Conservation (phyloP, 2,888 invertebrate species). For the Molorchus minor region DNA sequence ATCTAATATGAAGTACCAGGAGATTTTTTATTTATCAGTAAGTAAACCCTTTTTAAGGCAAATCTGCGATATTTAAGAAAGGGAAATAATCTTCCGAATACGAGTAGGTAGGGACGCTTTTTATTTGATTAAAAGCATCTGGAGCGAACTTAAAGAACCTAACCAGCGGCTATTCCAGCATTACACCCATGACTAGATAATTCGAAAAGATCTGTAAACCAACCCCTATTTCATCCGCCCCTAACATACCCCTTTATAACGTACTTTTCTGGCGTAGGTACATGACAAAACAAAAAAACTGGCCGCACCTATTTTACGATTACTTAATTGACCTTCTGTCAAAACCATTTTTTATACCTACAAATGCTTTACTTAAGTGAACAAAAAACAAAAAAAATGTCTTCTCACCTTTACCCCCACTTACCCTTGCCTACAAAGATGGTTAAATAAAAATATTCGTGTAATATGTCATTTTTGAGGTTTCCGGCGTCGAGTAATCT, state of each 20-base stretch:
- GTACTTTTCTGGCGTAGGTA: conserved; percentile 43
- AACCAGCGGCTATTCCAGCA: conserved; percentile 1
- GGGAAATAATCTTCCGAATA: neutral
- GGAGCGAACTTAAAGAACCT: neutral
- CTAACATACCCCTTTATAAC: conserved; percentile 33
- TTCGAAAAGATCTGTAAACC: conserved; percentile 8
- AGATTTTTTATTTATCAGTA: no score
- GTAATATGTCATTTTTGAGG: no score
- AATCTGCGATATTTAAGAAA: neutral
- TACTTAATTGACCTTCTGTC: no score
- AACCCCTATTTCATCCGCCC: conserved; percentile 15
- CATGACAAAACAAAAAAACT: conserved; percentile 41
- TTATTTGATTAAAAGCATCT: neutral
- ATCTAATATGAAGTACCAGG: neutral
- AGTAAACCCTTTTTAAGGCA: neutral
- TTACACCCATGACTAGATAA: conserved; percentile 14
- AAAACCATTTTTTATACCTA: no score
- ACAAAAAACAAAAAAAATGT: no score
- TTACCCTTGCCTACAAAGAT: no score
- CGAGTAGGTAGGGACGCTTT: neutral
- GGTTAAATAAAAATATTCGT: neutral
- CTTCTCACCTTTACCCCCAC: no score
- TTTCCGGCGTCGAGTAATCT: no score
- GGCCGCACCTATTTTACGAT: conserved; percentile 7
- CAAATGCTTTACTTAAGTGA: no score